phyloP scores from a whole-genome alignment of 2,113 vertebrate genomes.

The Cheilinus undulatus region DNA sequence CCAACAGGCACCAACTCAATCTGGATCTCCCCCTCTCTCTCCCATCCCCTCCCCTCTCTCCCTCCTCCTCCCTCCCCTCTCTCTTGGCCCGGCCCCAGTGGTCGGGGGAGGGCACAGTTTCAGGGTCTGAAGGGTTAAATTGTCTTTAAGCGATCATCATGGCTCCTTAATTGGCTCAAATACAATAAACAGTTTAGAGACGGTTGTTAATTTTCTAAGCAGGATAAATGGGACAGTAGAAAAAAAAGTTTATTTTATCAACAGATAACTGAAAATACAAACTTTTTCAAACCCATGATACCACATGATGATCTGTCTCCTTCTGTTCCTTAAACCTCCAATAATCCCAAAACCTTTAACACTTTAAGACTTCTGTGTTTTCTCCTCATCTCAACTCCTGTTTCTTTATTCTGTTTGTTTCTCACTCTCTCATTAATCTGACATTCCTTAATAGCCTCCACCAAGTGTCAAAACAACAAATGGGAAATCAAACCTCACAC shows the following conservation, averaged over 20 bases:
- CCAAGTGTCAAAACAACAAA: conserved; percentile 36
- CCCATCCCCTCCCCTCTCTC: background rate
- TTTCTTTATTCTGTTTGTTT: rapidly evolving
- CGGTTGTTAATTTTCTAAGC: too few relatives aligned
- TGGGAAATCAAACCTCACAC: conserved; percentile 13
- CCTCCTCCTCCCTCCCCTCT: background rate
- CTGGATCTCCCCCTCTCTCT: background rate
- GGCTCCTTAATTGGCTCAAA: conserved; percentile 2
- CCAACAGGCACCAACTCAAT: conserved; percentile 35
- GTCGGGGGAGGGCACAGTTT: conserved; percentile 40
- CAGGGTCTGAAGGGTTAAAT: background rate
- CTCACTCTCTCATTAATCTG: background rate
- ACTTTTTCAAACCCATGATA: too few relatives aligned
- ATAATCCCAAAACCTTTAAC: too few relatives aligned
- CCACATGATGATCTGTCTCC: too few relatives aligned
- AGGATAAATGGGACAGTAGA: too few relatives aligned
- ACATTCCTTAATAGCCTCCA: background rate
- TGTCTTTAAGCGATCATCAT: background rate
- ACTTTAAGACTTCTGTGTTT: too few relatives aligned
- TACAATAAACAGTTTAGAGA: background rate
- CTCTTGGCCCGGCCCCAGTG: conserved; percentile 24
- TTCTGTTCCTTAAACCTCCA: too few relatives aligned
- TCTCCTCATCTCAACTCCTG: background rate
- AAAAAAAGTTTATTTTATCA: too few relatives aligned
- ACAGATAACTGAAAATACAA: too few relatives aligned